phyloP scores from a whole-genome alignment of 2,888 invertebrate genomes.

The Hypselothyrea guttata region DNA sequence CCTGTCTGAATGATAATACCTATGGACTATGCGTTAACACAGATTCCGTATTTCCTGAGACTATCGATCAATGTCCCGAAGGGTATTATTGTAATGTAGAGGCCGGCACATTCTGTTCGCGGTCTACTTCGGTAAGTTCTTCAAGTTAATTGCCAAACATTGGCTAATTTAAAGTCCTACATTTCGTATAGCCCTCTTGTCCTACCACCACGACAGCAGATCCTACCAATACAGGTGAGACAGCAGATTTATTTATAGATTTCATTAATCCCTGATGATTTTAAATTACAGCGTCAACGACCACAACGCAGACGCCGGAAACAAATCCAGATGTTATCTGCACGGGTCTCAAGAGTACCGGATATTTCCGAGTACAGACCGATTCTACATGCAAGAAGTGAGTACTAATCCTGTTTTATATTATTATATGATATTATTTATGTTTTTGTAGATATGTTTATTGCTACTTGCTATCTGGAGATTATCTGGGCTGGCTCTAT shows the following conservation, averaged over 20 bases:
- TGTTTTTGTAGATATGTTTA: conserved; percentile 44
- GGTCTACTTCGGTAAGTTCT: conserved; percentile 31
- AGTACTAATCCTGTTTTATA: conserved; percentile 26
- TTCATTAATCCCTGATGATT: too few species aligned
- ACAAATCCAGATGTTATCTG: conserved; percentile 39
- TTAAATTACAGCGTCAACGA: conserved; percentile 13
- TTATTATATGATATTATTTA: too few species aligned
- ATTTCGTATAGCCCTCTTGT: conserved; percentile 38
- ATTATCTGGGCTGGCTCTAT: conserved; percentile 50
- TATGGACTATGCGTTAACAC: conserved; percentile 50
- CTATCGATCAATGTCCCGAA: conserved; percentile 26
- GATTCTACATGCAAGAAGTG: conserved; percentile 62
- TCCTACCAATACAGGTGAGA: conserved; percentile 2
- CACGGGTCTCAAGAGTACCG: conserved; percentile 23
- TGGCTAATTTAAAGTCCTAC: neutral
- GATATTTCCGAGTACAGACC: conserved; percentile 46
- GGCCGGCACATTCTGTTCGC: conserved; percentile 33
- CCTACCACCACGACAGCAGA: conserved; percentile 4
- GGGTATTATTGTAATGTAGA: conserved; percentile 43
- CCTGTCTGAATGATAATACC: conserved; percentile 44
- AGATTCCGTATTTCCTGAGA: neutral
- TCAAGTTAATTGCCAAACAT: neutral
- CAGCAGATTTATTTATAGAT: conserved; percentile 11
- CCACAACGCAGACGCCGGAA: conserved; percentile 15
- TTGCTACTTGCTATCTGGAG: conserved; percentile 46